Evolutionary conservation across 2,888 invertebrate species (phyloP).

Genomic region (Cabera pusaria): DNA sequence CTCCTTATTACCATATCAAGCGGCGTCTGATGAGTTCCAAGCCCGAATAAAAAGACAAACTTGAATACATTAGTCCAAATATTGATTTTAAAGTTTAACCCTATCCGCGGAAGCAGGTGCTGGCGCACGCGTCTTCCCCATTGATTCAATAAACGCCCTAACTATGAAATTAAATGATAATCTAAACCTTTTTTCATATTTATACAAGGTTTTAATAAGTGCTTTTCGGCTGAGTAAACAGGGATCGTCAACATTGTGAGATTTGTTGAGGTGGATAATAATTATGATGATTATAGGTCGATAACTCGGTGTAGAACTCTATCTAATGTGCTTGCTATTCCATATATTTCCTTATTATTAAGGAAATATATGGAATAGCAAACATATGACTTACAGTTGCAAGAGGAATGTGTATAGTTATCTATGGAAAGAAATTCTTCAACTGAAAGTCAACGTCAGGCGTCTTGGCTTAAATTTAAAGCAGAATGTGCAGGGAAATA

Average conservation of each 20-base stretch:
- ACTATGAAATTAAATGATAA: constrained; percentile 84
- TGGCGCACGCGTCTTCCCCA: constrained; percentile 66
- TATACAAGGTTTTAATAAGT: constrained; percentile 73
- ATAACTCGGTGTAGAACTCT: no score
- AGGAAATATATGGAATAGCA: no score
- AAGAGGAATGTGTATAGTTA: no score
- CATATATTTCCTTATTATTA: no score
- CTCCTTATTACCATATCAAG: constrained; percentile 20
- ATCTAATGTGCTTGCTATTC: no score
- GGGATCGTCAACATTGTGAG: constrained; percentile 42
- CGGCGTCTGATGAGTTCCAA: constrained; percentile 19
- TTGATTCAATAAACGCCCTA: constrained; percentile 74
- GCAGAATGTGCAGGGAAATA: no score
- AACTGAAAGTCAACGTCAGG: no score
- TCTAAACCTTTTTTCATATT: constrained; percentile 76
- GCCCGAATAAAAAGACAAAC: constrained; percentile 57
- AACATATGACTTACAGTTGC: no score
- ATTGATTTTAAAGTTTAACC: constrained; percentile 84
- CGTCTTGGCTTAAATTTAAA: no score
- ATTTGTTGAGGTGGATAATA: no score
- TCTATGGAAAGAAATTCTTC: no score
- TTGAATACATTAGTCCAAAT: constrained; percentile 77
- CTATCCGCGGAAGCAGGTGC: constrained; percentile 81
- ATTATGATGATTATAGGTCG: no score
- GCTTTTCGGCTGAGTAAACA: constrained; percentile 55